Conservation (phyloP, 37 sponge, comb jelly and placozoan genomes). For the Mnemiopsis leidyi region DNA sequence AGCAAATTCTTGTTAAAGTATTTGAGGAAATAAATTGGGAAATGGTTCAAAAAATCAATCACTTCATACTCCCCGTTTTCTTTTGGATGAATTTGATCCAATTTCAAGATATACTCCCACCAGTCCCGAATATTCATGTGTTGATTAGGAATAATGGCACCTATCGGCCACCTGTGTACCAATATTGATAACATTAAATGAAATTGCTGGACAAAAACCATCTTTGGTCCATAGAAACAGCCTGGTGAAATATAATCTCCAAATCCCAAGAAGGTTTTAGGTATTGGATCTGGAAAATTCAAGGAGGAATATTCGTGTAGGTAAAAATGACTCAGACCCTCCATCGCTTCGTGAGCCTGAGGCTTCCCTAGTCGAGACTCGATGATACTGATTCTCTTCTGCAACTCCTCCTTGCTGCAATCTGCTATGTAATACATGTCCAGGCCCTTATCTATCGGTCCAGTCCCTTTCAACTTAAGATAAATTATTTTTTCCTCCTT, state of each 20-base stretch:
- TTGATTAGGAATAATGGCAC: not conserved
- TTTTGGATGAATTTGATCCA: not conserved
- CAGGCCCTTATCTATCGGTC: not conserved
- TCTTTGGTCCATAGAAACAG: not conserved
- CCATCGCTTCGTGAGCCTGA: not conserved
- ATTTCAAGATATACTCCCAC: slow-evolving; percentile 19
- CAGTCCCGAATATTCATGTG: not conserved
- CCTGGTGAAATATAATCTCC: not conserved
- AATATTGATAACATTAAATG: slow-evolving; percentile 19
- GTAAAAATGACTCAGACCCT: not conserved
- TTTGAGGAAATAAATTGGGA: not conserved
- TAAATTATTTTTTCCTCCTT: not conserved
- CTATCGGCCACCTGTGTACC: slow-evolving; percentile 1
- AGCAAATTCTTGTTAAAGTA: not conserved
- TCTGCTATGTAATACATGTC: not conserved
- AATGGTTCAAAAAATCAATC: not conserved
- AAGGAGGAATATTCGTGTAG: not conserved
- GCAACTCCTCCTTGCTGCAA: not conserved
- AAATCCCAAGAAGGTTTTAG: not conserved
- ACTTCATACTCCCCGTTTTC: slow-evolving; percentile 2
- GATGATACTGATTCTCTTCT: not conserved
- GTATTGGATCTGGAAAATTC: slow-evolving; percentile 32
- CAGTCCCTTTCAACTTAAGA: not conserved
- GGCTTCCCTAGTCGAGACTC: not conserved
- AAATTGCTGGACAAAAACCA: not conserved